Percentiles rank a stretch among this genome's conserved stretches.
phyloP scores from a whole-genome alignment of 2,113 vertebrate genomes.

The Telmatochromis brichardi region DNA sequence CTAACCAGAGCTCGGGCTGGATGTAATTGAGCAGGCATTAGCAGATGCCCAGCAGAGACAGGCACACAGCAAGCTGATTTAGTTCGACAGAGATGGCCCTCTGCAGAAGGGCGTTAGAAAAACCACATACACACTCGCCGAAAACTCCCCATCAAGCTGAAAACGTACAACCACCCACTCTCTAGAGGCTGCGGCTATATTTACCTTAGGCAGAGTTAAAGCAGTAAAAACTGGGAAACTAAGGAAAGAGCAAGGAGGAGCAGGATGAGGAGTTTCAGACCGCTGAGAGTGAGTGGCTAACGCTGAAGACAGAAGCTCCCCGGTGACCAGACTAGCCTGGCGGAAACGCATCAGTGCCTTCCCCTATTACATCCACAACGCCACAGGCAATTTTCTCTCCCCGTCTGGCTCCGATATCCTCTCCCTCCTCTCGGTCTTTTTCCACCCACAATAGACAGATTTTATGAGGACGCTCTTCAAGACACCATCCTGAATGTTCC shows the following conservation, averaged over 20 bases:
- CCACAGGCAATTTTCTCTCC: constrained; percentile 48
- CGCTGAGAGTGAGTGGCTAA: constrained; percentile 23
- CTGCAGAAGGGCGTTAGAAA: not conserved
- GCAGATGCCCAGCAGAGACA: constrained; percentile 34
- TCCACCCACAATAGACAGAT: constrained; percentile 5
- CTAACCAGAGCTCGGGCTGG: not conserved
- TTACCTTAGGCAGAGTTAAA: constrained; percentile 18
- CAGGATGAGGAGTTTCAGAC: constrained; percentile 15
- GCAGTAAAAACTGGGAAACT: constrained; percentile 15
- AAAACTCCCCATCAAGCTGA: constrained; percentile 23
- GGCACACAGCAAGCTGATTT: constrained; percentile 1
- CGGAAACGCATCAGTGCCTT: constrained; percentile 59
- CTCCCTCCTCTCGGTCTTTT: not conserved
- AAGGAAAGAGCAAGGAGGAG: not conserved
- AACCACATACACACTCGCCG: not conserved
- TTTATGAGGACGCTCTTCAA: not conserved
- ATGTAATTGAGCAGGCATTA: constrained; percentile 44
- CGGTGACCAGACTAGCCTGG: constrained; percentile 39
- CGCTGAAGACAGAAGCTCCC: constrained; percentile 50
- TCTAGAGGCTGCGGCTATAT: constrained; percentile 37
- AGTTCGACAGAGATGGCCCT: constrained; percentile 22
- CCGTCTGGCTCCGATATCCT: constrained; percentile 18
- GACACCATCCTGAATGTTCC: not conserved
- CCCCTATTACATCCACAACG: constrained; percentile 55
- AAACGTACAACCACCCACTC: constrained; percentile 20